These are phyloP conservation scores for Axis porcinus DNA, from an alignment of 2,113 vertebrate genomes.

Conservation along the genomic window DNA sequence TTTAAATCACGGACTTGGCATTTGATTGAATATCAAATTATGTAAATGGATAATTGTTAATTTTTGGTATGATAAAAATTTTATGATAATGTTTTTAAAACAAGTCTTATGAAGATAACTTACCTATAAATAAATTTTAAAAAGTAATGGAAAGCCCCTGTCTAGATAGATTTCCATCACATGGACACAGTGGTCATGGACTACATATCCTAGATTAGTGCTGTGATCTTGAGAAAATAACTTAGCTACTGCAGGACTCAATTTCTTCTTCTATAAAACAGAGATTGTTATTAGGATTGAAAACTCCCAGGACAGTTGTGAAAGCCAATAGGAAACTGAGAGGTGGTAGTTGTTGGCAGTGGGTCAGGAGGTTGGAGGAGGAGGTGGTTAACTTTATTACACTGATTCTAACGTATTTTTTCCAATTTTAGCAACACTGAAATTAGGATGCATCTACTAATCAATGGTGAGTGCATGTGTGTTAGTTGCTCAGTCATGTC, in stretches of 20 bases:
- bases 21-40: not conserved
- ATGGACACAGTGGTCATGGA: not conserved
- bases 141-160: not conserved
- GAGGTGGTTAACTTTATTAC: not conserved
- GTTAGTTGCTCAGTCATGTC: not conserved
- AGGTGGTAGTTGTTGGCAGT: not conserved
- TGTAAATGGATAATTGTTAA: not conserved
- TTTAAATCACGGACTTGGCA: not conserved
- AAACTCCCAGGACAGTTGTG: not conserved
- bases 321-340: not conserved
- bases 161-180: not conserved
- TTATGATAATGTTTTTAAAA: not conserved
- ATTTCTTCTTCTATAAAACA: not conserved
- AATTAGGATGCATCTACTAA: not conserved
- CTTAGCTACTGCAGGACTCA: not conserved
- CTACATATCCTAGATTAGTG: not conserved
- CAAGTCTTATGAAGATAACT: not conserved
- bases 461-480: not conserved
- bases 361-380: fast-evolving
- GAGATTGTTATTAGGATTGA: not conserved
- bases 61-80: not conserved
- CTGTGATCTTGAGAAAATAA: not conserved
- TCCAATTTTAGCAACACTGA: not conserved
- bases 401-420: not conserved
- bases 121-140: not conserved